Conservation (phyloP, 2,797 vertebrate genomes). For the Hirundo rustica region DNA sequence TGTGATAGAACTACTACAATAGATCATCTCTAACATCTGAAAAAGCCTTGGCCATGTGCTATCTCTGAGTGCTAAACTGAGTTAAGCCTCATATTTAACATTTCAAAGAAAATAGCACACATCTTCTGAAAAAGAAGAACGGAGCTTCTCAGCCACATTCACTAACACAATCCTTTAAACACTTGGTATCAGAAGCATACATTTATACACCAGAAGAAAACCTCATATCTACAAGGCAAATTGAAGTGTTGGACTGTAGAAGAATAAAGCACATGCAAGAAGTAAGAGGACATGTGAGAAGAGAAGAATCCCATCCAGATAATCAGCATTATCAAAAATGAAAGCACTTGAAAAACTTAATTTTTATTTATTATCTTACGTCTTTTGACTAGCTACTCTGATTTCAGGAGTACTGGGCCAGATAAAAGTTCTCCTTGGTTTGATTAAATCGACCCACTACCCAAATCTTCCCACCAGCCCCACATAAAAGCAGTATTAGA, state of each 20-base stretch:
- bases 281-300: not conserved
- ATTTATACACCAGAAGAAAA: not conserved
- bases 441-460: not conserved
- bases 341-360: not conserved
- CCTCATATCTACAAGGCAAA: not conserved
- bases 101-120: not conserved
- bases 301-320: not conserved
- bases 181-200: not conserved
- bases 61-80: not conserved
- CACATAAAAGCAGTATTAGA: not conserved
- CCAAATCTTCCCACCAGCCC: not conserved
- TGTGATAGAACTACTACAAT: not conserved
- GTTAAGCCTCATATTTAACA: not conserved
- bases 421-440: not conserved
- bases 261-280: not conserved
- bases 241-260: not conserved
- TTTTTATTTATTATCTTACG: not conserved
- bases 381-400: not conserved
- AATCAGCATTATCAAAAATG: not conserved
- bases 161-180: not conserved
- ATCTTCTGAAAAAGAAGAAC: not conserved
- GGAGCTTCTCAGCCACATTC: not conserved
- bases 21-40: not conserved
- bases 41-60: not conserved
- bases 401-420: not conserved